Conservation (phyloP, 2,113 vertebrate genomes). For the Chinchilla lanigera region DNA sequence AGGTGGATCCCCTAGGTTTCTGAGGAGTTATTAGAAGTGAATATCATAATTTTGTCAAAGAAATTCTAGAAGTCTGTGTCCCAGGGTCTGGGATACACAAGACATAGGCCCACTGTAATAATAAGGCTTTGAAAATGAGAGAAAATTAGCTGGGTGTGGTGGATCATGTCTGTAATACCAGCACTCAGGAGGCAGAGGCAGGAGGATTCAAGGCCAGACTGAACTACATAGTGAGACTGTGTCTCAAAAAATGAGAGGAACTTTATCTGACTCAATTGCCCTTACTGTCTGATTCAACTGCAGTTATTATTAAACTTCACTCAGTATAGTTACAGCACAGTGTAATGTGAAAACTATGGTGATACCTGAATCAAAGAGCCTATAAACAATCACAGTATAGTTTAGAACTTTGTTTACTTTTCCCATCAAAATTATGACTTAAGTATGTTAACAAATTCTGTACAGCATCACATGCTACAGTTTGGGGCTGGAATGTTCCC, state of each 20-base stretch:
- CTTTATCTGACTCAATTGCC: not conserved
- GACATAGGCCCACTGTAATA: not conserved
- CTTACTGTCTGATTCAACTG: not conserved
- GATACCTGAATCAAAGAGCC: not conserved
- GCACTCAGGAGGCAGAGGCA: not conserved
- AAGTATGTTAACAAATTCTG: not conserved
- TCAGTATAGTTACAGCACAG: not conserved
- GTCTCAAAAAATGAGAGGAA: not conserved
- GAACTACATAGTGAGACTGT: not conserved
- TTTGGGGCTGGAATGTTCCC: not conserved
- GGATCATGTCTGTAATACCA: not conserved
- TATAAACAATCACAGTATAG: not conserved
- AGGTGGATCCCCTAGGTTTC: not conserved
- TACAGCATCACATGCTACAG: not conserved
- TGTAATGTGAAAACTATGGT: not conserved
- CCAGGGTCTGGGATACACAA: not conserved
- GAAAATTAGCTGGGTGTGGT: not conserved
- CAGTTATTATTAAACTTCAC: conserved; percentile 1
- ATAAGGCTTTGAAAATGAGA: not conserved
- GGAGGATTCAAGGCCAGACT: not conserved
- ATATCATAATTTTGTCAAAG: not conserved
- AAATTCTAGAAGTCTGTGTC: not conserved
- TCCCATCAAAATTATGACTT: not conserved
- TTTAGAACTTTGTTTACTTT: not conserved
- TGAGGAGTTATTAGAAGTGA: not conserved